phyloP scores from a whole-genome alignment of 2,888 invertebrate genomes.

The Pseudococcus jackbeardsleyi region DNA sequence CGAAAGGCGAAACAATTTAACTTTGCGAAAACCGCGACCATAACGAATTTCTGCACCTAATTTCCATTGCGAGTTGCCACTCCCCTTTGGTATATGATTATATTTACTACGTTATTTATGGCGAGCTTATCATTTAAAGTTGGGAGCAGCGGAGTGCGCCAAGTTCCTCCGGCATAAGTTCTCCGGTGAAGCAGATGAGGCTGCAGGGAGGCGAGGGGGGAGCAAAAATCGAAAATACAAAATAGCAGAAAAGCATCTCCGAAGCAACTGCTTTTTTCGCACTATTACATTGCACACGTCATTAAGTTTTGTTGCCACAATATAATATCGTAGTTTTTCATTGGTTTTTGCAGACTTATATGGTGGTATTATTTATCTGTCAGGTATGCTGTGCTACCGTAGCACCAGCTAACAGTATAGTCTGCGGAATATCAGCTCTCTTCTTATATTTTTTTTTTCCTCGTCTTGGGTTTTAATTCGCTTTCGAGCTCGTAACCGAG shows the following conservation, averaged over 20 bases:
- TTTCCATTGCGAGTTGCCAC: conserved; percentile 33
- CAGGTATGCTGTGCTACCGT: conserved; percentile 9
- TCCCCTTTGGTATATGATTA: background rate
- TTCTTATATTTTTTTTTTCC: background rate
- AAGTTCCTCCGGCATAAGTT: conserved; percentile 2
- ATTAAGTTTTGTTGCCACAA: conserved; percentile 62
- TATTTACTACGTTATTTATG: conserved; percentile 24
- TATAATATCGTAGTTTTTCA: conserved; percentile 61
- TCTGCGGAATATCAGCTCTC: conserved; percentile 49
- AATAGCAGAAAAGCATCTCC: background rate
- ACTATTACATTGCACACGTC: conserved; percentile 60
- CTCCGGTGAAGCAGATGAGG: background rate
- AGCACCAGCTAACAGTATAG: background rate
- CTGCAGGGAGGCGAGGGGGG: no score
- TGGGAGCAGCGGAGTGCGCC: background rate
- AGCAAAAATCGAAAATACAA: conserved; percentile 36
- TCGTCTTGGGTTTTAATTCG: background rate
- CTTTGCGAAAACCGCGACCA: conserved; percentile 36
- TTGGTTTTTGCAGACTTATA: conserved; percentile 59
- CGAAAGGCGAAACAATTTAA: conserved; percentile 15
- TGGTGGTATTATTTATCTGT: conserved; percentile 53
- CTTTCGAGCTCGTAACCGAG: background rate
- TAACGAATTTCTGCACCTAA: conserved; percentile 50
- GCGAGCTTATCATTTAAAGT: conserved; percentile 37
- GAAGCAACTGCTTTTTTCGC: conserved; percentile 57